A percentile compares a stretch with the other conserved stretches of the same genome.
phyloP scores from a whole-genome alignment of 23 tunicate genomes.

The Clavelina lepadiformis region DNA sequence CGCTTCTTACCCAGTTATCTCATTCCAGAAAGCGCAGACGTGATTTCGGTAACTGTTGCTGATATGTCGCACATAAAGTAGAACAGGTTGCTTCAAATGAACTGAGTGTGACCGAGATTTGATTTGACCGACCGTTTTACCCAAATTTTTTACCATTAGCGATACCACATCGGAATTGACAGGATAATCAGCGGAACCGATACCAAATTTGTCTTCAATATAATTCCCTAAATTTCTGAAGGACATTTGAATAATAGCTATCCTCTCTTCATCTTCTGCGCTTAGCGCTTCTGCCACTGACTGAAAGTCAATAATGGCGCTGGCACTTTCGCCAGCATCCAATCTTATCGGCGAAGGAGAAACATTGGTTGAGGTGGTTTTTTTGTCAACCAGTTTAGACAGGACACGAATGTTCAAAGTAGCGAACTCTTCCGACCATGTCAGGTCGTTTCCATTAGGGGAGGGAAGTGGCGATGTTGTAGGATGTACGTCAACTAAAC shows the following conservation, averaged over 20 bases:
- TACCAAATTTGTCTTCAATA: slow-evolving; percentile 35
- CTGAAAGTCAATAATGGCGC: slow-evolving; percentile 12
- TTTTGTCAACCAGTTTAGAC: not conserved
- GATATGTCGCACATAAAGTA: slow-evolving; percentile 13
- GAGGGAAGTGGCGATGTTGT: no score
- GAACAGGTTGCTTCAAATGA: not conserved
- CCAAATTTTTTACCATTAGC: slow-evolving; percentile 21
- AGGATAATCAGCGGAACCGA: slow-evolving; percentile 23
- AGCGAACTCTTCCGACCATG: slow-evolving; percentile 51
- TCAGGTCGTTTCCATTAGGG: slow-evolving; percentile 4
- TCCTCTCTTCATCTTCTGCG: slow-evolving; percentile 6
- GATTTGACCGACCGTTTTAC: not conserved
- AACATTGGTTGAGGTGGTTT: not conserved
- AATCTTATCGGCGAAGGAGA: not conserved
- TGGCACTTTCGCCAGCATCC: slow-evolving; percentile 18
- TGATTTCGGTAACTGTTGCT: slow-evolving; percentile 12
- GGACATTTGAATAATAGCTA: slow-evolving; percentile 51
- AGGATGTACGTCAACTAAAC: not conserved
- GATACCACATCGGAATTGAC: slow-evolving; percentile 56
- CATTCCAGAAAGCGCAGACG: slow-evolving; percentile 67
- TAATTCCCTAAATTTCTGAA: slow-evolving; percentile 40
- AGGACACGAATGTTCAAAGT: slow-evolving; percentile 58
- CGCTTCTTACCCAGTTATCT: slow-evolving; percentile 24
- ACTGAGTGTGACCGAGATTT: not conserved
- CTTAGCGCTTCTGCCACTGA: slow-evolving; percentile 26